phyloP scores from a whole-genome alignment of 2,113 vertebrate genomes.

The Pachypanchax playfairii region DNA sequence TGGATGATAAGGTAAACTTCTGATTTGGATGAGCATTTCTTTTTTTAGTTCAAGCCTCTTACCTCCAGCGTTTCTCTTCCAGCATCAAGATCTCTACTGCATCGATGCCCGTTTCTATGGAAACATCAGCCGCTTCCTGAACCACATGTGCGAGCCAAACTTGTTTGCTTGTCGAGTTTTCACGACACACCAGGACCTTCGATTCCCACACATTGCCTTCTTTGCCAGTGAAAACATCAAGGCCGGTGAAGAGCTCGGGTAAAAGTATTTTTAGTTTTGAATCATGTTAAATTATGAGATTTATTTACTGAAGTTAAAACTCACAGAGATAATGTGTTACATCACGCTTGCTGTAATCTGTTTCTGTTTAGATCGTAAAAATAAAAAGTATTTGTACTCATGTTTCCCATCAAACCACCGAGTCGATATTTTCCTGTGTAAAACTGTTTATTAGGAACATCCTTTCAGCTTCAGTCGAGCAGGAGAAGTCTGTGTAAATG shows the following conservation, averaged over 20 bases:
- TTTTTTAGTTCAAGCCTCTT: not conserved
- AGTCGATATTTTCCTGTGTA: no score
- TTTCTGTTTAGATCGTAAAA: no score
- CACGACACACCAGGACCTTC: slow-evolving; percentile 97
- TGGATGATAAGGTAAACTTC: slow-evolving; percentile 90
- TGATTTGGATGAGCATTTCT: not conserved
- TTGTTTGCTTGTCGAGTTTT: slow-evolving; percentile 94
- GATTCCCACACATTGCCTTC: slow-evolving; percentile 95
- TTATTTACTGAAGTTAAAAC: no score
- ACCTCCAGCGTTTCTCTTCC: slow-evolving; percentile 6
- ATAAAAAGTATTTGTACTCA: no score
- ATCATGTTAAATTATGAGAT: not conserved
- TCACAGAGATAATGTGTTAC: no score
- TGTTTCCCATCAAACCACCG: no score
- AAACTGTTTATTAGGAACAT: no score
- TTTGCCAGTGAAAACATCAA: slow-evolving; percentile 90
- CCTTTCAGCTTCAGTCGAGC: no score
- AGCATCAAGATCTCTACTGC: slow-evolving; percentile 94
- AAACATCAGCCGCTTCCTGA: slow-evolving; percentile 97
- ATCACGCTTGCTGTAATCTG: no score
- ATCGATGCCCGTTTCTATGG: slow-evolving; percentile 97
- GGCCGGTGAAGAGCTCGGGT: slow-evolving; percentile 95
- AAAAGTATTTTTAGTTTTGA: not conserved
- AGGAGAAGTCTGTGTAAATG: no score
- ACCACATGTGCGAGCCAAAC: slow-evolving; percentile 98